These are phyloP conservation scores for Acestrorhynchus altus DNA, from an alignment of 2,797 vertebrate species.

Conservation along the genomic window DNA sequence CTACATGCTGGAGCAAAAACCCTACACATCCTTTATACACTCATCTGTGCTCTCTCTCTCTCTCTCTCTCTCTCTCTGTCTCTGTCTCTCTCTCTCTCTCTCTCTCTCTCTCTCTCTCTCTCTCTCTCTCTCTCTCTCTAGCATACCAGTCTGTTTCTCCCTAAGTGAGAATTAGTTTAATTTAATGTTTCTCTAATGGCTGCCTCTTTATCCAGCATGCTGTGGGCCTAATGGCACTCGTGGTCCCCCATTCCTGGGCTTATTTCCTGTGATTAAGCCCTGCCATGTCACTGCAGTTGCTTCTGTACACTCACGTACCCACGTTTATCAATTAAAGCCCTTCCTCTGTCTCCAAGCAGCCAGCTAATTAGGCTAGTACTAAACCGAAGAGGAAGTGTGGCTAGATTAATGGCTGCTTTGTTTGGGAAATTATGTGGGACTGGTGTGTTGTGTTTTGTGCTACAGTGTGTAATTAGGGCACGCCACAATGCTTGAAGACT, in stretches of 20 bases:
- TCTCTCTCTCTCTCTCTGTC: conserved; percentile 5
- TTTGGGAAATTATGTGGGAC: conserved; percentile 40
- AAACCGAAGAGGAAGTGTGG: conserved; percentile 42
- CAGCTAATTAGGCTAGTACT: conserved; percentile 46
- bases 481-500: conserved; percentile 20
- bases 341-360: conserved; percentile 49
- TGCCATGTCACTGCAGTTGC: conserved; percentile 47
- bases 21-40: not conserved
- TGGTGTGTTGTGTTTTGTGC: conserved; percentile 36
- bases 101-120: not conserved
- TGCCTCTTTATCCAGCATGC: conserved; percentile 53
- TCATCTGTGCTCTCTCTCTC: not conserved
- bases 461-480: conserved; percentile 41
- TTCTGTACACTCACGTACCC: conserved; percentile 51
- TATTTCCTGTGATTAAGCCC: conserved; percentile 63
- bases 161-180: conserved; percentile 58
- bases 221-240: conserved; percentile 52
- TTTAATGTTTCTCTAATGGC: conserved; percentile 61
- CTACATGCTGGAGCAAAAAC: no score
- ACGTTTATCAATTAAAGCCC: conserved; percentile 58
- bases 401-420: conserved; percentile 40
- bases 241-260: conserved; percentile 46
- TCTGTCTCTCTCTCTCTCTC: conserved; percentile 22
- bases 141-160: conserved; percentile 18
- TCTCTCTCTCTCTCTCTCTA: conserved; percentile 2